These are phyloP conservation scores for Poicephalus meyeri DNA, from an alignment of 2,113 vertebrate species.

Conservation along the genomic window DNA sequence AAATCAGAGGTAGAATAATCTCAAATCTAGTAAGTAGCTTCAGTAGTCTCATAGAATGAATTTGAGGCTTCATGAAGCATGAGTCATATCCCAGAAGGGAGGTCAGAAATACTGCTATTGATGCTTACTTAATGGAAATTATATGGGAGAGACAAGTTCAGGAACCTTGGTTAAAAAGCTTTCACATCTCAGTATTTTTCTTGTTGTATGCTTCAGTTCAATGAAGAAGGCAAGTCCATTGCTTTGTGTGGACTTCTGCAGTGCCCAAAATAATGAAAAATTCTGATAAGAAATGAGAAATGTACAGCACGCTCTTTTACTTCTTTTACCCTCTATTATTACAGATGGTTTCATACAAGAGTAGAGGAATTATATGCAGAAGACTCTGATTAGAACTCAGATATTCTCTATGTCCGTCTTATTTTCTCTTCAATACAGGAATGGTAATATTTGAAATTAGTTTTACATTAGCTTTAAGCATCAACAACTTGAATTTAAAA, in stretches of 20 bases:
- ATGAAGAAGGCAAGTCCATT: not conserved
- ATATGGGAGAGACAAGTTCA: not conserved
- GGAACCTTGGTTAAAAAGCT: not conserved
- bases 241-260: not conserved
- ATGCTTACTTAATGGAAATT: not conserved
- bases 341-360: not conserved
- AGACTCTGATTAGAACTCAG: not conserved
- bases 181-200: not conserved
- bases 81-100: not conserved
- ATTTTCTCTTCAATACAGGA: not conserved
- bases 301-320: not conserved
- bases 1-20: not conserved
- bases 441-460: not conserved
- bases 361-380: not conserved
- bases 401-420: not conserved
- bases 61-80: not conserved
- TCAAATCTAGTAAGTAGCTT: constrained; percentile 17
- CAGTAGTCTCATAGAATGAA: not conserved
- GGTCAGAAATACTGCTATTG: not conserved
- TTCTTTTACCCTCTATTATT: not conserved
- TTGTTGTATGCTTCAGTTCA: accelerated
- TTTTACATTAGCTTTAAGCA: not conserved
- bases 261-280: not conserved
- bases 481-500: not conserved
- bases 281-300: not conserved